phyloP scores from a whole-genome alignment of 2,888 invertebrate genomes.

The Leptinotarsa rubiginosa region DNA sequence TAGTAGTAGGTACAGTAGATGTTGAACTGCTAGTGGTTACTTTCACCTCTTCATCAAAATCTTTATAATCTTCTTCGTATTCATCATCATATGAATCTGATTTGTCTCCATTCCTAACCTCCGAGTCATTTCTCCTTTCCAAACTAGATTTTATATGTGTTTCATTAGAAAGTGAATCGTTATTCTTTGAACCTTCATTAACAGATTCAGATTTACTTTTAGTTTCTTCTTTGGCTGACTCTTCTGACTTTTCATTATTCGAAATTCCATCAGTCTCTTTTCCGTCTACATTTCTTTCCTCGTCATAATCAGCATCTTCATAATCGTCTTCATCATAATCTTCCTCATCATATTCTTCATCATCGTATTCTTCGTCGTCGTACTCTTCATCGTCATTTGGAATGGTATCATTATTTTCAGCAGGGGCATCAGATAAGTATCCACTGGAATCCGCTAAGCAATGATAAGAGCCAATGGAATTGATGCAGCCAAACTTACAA shows the following conservation, averaged over 20 bases:
- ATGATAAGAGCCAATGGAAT: conserved; percentile 73
- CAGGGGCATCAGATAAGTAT: conserved; percentile 45
- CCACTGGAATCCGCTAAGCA: conserved; percentile 56
- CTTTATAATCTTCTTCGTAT: conserved; percentile 44
- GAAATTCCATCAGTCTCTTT: conserved; percentile 13
- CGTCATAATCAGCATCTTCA: conserved; percentile 41
- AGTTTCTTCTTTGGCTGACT: not conserved
- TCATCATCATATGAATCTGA: conserved; percentile 43
- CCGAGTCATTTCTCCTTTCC: not conserved
- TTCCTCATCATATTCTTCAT: conserved; percentile 48
- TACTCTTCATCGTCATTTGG: conserved; percentile 40
- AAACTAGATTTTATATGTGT: no score
- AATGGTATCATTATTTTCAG: conserved; percentile 34
- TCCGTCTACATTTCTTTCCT: conserved; percentile 37
- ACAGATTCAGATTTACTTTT: not conserved
- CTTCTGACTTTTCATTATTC: conserved; percentile 7
- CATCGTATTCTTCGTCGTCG: conserved; percentile 46
- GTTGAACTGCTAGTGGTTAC: not conserved
- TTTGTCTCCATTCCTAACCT: conserved; percentile 38
- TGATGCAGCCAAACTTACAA: conserved; percentile 71
- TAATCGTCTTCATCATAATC: conserved; percentile 42
- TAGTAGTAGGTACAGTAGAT: not conserved
- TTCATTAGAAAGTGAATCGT: not conserved
- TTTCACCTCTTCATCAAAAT: conserved; percentile 7
- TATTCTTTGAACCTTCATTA: not conserved